These are phyloP conservation scores for Drosophila ogumai DNA, from an alignment of 1,140 invertebrate genomes.

Conservation along the genomic window DNA sequence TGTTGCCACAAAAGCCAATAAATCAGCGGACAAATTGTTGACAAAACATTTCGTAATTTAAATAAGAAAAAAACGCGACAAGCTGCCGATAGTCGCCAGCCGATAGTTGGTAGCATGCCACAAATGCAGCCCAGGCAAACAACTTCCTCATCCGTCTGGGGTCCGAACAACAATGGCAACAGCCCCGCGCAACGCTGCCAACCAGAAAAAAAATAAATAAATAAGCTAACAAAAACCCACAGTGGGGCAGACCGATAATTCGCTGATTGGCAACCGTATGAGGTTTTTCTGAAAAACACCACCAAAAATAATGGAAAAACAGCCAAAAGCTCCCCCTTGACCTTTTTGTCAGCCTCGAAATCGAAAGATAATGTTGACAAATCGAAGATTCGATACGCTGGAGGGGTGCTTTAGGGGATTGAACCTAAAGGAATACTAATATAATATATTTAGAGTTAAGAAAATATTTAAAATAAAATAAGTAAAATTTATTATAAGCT, in stretches of 20 bases:
- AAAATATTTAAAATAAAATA: background rate
- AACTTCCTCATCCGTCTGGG: constrained; percentile 71
- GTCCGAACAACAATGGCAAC: constrained; percentile 32
- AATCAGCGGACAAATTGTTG: constrained; percentile 82
- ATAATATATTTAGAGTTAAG: background rate
- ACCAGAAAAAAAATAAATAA: constrained; percentile 4
- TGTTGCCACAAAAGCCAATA: constrained; percentile 55
- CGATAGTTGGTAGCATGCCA: constrained; percentile 73
- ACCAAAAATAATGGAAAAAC: constrained; percentile 20
- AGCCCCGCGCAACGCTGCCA: constrained; percentile 5
- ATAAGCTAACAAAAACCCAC: constrained; percentile 7
- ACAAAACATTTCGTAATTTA: constrained; percentile 84
- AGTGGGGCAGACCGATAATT: constrained; percentile 53
- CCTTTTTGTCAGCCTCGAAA: constrained; percentile 47
- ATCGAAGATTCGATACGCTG: constrained; percentile 44
- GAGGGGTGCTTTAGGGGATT: background rate
- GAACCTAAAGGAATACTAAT: background rate
- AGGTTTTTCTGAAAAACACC: constrained; percentile 9
- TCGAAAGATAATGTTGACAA: constrained; percentile 18
- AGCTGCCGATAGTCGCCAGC: constrained; percentile 64
- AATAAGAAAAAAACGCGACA: constrained; percentile 73
- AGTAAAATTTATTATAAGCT: no score
- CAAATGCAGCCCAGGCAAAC: constrained; percentile 54
- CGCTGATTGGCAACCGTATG: constrained; percentile 45
- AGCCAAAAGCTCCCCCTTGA: constrained; percentile 35